A percentile compares a stretch with the other conserved stretches of the same genome.
These are phyloP conservation scores for Lates calcarifer DNA, from an alignment of 2,113 vertebrate species.

Conservation along the genomic window DNA sequence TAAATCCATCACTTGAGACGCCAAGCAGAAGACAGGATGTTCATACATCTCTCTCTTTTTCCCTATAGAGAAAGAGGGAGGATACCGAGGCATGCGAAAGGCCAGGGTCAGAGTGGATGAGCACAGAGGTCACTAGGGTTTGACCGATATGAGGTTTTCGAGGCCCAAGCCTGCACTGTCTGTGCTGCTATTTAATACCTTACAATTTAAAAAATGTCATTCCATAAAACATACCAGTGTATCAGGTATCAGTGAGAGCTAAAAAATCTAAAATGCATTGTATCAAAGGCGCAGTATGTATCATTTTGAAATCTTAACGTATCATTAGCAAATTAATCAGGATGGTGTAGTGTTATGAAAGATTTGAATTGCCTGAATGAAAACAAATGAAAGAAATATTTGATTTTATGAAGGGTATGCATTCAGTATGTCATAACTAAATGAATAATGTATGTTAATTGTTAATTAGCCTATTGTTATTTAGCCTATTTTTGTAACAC, in stretches of 20 bases:
- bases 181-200: neutral
- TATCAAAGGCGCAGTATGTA: conserved; percentile 20
- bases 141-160: conserved; percentile 25
- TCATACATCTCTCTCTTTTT: conserved; percentile 99
- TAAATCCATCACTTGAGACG: conserved; percentile 99
- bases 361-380: neutral
- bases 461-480: too few species aligned
- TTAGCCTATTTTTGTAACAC: too few species aligned
- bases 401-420: too few species aligned
- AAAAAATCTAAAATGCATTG: neutral
- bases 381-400: neutral
- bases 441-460: too few species aligned
- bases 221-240: neutral
- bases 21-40: conserved; percentile 99
- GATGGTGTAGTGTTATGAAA: neutral
- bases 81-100: conserved; percentile 97
- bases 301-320: neutral
- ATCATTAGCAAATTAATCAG: neutral
- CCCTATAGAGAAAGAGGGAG: conserved; percentile 97
- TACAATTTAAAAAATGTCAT: neutral
- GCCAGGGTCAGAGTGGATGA: conserved; percentile 93
- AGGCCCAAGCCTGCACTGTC: neutral
- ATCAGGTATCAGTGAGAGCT: neutral
- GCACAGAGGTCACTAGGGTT: conserved; percentile 80
- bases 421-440: too few species aligned